Evolutionary conservation across 2,797 vertebrate genomes (phyloP).

Genomic region (Sebastes minor): DNA sequence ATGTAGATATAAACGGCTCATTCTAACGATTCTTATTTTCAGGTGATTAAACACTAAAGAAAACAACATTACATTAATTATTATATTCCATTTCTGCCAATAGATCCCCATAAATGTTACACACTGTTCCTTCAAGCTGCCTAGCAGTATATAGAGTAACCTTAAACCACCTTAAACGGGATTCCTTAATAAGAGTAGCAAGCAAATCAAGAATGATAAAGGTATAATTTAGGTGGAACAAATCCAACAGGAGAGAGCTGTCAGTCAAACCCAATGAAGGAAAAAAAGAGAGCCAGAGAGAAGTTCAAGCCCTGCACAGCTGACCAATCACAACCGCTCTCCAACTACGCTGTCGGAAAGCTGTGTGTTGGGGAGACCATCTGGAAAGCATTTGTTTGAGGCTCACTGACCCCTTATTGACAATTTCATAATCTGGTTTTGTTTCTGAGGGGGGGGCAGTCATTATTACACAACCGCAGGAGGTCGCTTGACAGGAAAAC

Average conservation of each 20-base stretch:
- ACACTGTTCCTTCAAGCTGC: background rate
- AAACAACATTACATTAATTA: background rate
- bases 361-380: too few species aligned
- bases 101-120: background rate
- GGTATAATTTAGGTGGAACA: background rate
- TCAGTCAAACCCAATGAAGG: background rate
- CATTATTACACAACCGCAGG: background rate
- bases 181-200: too few species aligned
- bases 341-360: too few species aligned
- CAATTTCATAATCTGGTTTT: background rate
- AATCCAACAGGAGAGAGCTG: background rate
- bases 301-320: background rate
- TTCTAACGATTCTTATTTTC: background rate
- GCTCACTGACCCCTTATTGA: background rate
- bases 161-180: background rate
- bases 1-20: background rate
- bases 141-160: background rate
- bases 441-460: background rate
- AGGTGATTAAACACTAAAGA: background rate
- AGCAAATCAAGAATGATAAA: background rate
- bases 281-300: background rate
- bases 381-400: background rate
- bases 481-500: background rate
- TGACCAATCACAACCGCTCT: background rate
- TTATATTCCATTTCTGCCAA: background rate